phyloP scores from a whole-genome alignment of 2,797 vertebrate species.

The Rhinogobio ventralis region DNA sequence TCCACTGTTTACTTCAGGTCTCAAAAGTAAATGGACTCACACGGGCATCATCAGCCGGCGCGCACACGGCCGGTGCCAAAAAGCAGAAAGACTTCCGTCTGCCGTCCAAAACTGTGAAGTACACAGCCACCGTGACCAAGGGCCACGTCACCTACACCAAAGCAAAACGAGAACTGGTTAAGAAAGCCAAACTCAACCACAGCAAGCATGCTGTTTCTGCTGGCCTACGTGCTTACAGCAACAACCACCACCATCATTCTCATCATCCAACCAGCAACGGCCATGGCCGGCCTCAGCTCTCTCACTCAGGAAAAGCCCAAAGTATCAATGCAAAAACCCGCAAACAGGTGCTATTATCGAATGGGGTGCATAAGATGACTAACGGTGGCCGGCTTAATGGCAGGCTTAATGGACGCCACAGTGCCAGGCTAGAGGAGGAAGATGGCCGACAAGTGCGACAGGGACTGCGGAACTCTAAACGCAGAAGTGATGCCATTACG shows the following conservation, averaged over 20 bases:
- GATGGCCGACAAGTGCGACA: conserved; percentile 87
- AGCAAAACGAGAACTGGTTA: conserved; percentile 99
- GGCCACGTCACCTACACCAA: conserved; percentile 99
- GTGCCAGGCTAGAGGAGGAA: conserved; percentile 86
- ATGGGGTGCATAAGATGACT: conserved; percentile 83
- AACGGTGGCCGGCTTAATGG: conserved; percentile 85
- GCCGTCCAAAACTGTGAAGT: conserved; percentile 99
- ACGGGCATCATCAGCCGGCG: conserved; percentile 84
- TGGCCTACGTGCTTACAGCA: conserved; percentile 76
- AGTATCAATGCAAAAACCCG: conserved; percentile 99
- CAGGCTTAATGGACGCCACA: conserved; percentile 91
- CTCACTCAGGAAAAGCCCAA: conserved; percentile 99
- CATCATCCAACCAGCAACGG: conserved; percentile 79
- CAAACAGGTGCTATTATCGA: conserved; percentile 99
- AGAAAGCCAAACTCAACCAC: conserved; percentile 98
- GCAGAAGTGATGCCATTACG: conserved; percentile 85
- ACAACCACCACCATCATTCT: conserved; percentile 80
- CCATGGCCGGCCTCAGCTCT: conserved; percentile 66
- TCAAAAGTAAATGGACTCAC: conserved; percentile 95
- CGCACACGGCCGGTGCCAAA: conserved; percentile 91
- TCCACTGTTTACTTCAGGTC: conserved; percentile 76
- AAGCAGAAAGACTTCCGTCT: conserved; percentile 96
- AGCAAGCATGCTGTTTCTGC: conserved; percentile 87
- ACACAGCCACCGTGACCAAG: conserved; percentile 98
- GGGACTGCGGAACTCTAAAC: conserved; percentile 95